These are phyloP conservation scores for Xiphias gladius DNA, from an alignment of 2,113 vertebrate species.

Conservation along the genomic window DNA sequence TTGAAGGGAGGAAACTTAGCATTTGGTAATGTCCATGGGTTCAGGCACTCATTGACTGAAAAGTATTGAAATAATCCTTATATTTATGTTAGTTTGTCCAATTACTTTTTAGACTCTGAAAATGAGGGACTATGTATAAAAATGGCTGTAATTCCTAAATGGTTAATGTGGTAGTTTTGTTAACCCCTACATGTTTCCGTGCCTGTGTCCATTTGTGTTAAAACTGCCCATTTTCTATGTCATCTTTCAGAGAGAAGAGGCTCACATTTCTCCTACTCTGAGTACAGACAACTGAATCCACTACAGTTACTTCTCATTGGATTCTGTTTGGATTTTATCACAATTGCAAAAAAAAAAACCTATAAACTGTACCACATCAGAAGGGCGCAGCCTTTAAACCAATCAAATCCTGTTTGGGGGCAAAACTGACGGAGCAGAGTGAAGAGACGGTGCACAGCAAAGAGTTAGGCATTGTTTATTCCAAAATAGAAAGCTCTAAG, in stretches of 20 bases:
- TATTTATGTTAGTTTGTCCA: too few species aligned
- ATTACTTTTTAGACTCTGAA: too few species aligned
- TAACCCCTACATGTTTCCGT: background rate
- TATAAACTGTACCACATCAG: background rate
- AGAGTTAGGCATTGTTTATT: slow-evolving; percentile 83
- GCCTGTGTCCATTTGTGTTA: background rate
- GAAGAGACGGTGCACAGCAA: slow-evolving; percentile 27
- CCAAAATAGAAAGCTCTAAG: slow-evolving; percentile 86
- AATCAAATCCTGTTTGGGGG: background rate
- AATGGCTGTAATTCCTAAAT: too few species aligned
- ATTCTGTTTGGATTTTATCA: background rate
- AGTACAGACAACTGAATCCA: slow-evolving; percentile 62
- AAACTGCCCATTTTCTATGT: background rate
- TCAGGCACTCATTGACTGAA: too few species aligned
- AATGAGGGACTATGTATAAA: too few species aligned
- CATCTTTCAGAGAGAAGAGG: slow-evolving; percentile 80
- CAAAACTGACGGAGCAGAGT: slow-evolving; percentile 15
- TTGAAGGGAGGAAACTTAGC: too few species aligned
- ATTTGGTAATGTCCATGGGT: too few species aligned
- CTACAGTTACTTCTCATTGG: background rate
- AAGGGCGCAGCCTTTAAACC: background rate
- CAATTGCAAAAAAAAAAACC: slow-evolving; percentile 1
- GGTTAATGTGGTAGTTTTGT: too few species aligned
- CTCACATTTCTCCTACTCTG: slow-evolving; percentile 1
- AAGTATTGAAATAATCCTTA: too few species aligned